Base-by-base conservation (phyloP, 1,140 invertebrate species). In the Potamilus streckersoni region DNA sequence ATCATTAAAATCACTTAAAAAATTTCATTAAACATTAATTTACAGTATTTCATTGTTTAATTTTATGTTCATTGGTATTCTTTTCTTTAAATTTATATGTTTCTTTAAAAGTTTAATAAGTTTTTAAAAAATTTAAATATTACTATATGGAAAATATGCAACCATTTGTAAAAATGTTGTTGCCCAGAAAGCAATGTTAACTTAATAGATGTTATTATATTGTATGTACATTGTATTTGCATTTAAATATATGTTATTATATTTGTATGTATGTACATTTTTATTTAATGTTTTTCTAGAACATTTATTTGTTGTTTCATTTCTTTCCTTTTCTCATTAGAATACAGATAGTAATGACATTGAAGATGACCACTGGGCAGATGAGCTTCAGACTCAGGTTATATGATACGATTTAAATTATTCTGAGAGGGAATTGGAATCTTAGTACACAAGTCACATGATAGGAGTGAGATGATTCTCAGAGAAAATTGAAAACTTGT, bases 341-440 rank as follows among this genome's bases (percentile, higher is more conserved):
- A 72, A 64, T 62, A 65, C 70, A 14, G 73, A 71, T 56, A 66
- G 59, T 31, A 75, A 81, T n/a, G 78, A 77, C 14, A 55, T 27
- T 73, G 62, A 77, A 57, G 75, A 77, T 20, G 75, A 79, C 56
- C 76, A 82, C 58, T 82, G 80, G 80, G 72, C 80, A 27, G 76
- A 82, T 73, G 73, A 82, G 49, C 69, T 82, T 17, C 74, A 79
- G 23, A 74, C 78, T 57, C 80, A 82, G 59, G 55, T 71, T 60
- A 78, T 61, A n/a, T 80, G 73, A 79, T 49, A 49, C 5, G 38
- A 49, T 6, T 49, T 49, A 49, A 49, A 49, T 4, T 4, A 49
- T 6, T 49, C 6, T 8, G 5, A 49, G 38, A 49, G 38, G 11
- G 38, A 49, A 49, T 49, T 49, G 11, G 38, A 49, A 49, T 49